Evolutionary conservation across 1,140 invertebrate genomes (phyloP).

Genomic region (Drosophila rufa): DNA sequence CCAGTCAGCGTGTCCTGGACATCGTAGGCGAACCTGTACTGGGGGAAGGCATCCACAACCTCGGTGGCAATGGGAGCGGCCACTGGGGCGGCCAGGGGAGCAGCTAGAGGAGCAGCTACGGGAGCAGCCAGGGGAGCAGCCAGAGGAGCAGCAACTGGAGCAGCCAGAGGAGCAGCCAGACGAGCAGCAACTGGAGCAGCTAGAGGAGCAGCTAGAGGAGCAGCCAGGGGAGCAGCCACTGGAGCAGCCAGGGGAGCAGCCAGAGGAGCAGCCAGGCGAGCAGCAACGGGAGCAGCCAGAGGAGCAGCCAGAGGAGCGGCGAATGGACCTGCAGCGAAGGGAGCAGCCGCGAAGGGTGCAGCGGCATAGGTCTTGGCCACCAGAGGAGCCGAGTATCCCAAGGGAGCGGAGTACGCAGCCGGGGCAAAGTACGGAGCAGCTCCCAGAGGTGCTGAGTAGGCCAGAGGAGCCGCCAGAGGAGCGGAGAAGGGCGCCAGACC

Average conservation of each 20-base stretch:
- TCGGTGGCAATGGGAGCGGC: constrained; percentile 67
- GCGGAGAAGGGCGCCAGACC: constrained; percentile 55
- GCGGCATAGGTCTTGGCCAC: constrained; percentile 59
- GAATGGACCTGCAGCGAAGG: constrained; percentile 24
- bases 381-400: constrained; percentile 65
- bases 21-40: constrained; percentile 87
- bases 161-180: constrained; percentile 15
- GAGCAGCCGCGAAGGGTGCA: constrained; percentile 52
- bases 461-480: constrained; percentile 51
- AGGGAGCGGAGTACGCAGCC: constrained; percentile 56
- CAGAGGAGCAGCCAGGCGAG: constrained; percentile 30
- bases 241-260: constrained; percentile 66
- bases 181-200: constrained; percentile 33
- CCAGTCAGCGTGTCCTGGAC: constrained; percentile 87
- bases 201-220: constrained; percentile 57
- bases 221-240: constrained; percentile 55
- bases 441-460: constrained; percentile 63
- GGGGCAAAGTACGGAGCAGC: constrained; percentile 44
- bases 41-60: constrained; percentile 86
- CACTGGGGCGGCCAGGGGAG: constrained; percentile 56
- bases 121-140: constrained; percentile 4
- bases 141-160: constrained; percentile 30
- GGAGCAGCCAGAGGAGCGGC: constrained; percentile 60
- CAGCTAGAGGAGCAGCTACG: constrained; percentile 40
- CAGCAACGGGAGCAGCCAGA: constrained; percentile 34